Base-by-base conservation (phyloP, 1,140 invertebrate species). In the Ostrea edulis region DNA sequence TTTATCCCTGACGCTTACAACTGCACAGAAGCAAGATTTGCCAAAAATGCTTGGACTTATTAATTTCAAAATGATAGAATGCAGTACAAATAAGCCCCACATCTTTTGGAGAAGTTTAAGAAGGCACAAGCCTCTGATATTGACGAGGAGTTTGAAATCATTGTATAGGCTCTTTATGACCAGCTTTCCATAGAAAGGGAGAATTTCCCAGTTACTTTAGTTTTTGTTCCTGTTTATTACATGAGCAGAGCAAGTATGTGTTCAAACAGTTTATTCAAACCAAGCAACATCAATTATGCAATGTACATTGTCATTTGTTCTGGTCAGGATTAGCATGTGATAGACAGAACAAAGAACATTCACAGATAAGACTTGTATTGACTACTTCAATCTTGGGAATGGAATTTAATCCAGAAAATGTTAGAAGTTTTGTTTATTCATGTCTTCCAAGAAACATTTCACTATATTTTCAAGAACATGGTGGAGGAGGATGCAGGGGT, bases 381-480 rank as follows among this genome's bases (percentile, higher is more conserved):
- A 82, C 77, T 11, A 87, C 22, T 20, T 87, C 86, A 0, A 87
- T 87, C 14, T 77, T 53, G 25, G 71, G 77, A 53, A 87, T 87
- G 86, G 86, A 77, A 29, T 87, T 82, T 82, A 53, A 87, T 82
- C 71, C 86, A 7, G 53, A 25, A 82, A 87, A 87, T 87, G 53
- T 87, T 8, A 82, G 51, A 53, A 35, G 20, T 25, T 53, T 87
- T 87, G 29, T 87, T 82, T 77, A 87, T 82, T 35, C 77, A 35
- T 81, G 68, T 35, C 81, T 77, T 17, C 54, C 86, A 58, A 87
- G 86, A 53, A 87, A 87, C 53, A 35, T 58, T 44, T 82, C 81
- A 87, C 86, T 82, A 53, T 87, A 87, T 82, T 55, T 87, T 29
- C 81, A 87, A 87, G 77, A 87, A 82, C 35, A 82, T 87, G 86